Base-by-base conservation (phyloP, 35 echinoderm and acorn worm species). In the Heliocidaris tuberculata region DNA sequence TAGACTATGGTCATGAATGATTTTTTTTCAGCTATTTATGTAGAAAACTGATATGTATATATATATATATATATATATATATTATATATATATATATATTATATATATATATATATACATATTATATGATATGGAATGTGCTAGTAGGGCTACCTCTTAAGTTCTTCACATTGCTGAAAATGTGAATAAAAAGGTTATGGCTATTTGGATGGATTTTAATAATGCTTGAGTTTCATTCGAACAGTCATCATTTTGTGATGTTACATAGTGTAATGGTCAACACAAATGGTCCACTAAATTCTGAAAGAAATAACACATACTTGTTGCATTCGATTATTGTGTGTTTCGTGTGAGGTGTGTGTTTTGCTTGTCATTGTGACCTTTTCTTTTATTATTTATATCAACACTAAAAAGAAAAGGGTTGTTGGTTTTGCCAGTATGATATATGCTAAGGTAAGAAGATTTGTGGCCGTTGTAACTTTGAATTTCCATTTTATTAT, bases 361-460 rank as follows among this genome's bases (percentile, higher is more conserved):
- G 65, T 78, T 78, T 5, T 78, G 65, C 65, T 78, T 5, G 65
- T 78, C 65, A 27, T 78, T 78, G 27, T 78, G 65, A 8, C 27
- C 27, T 21, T 78, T 78, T 78, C 65, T 78, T 78, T n/a, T n/a
- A n/a, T 78, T 78, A 78, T 78, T 78, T n/a, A 78, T 78, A 78
- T 78, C 3, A 78, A 78, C 6, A 78, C 8, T 78, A 0, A 78
- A 42, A 27, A 78, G 61, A 78, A 27, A 56, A 56, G 2, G 52
- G 10, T 56, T 15, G 11, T 56, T 15, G 11, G 11, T 56, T 56
- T 10, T 56, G 10, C 52, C 52, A 56, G 21, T 27, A 78, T 78
- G 65, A n/a, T 78, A n/a, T n/a, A 78, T 78, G 21, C 65, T 27
- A 78, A n/a, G 27, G 27, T 78, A 24, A 27, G 27, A n/a, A 19